Evolutionary conservation across 2,888 invertebrate genomes (phyloP), one percentile per base, ranked within the genome.

Genomic region (Drosophila greeni): DNA sequence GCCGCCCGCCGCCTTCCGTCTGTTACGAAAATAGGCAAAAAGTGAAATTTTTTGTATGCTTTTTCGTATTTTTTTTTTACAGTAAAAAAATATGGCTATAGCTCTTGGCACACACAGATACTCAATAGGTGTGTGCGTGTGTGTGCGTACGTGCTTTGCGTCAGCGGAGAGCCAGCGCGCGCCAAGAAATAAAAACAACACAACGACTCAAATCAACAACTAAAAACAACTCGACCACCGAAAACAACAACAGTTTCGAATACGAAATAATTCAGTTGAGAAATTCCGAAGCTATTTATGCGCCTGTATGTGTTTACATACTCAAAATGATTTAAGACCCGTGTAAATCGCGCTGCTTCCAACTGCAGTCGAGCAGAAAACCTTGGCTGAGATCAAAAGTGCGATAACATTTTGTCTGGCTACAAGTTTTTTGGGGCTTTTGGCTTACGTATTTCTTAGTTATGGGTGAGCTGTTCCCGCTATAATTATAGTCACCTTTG

Each of bases 131-230:
- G 20, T 71, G 53, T 70, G 37, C n/a, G 20, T 71, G 58, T 72
- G 58, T 72, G 34, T 71, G 70, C 76, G 76, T 74, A 78, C 75
- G 79, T 79, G 79, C 72, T 74, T 70, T 78, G 78, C 81, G 78
- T 79, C 81, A 79, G 75, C 65, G 29, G 57, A 65, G 57, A 65
- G 59, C 40, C 7, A 40, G 20, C 45, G 23, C 31, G 37, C 37
- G 56, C 56, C 36, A 45, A 60, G 24, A 48, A 56, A 40, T 39
- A 74, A 64, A 72, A 76, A 72, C 56, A 73, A 60, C 68, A 68
- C 20, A 18, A 6, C 51, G 20, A 55, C 34, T n/a, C 52, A 64
- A 42, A 43, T 47, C 55, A 45, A 60, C 31, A 48, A 56, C 40
- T 40, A 74, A 64, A 72, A 76, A 72, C 56, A 73, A 62, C 66